Evolutionary conservation across 2,113 vertebrate genomes (phyloP).

Genomic region (Alethe diademata): DNA sequence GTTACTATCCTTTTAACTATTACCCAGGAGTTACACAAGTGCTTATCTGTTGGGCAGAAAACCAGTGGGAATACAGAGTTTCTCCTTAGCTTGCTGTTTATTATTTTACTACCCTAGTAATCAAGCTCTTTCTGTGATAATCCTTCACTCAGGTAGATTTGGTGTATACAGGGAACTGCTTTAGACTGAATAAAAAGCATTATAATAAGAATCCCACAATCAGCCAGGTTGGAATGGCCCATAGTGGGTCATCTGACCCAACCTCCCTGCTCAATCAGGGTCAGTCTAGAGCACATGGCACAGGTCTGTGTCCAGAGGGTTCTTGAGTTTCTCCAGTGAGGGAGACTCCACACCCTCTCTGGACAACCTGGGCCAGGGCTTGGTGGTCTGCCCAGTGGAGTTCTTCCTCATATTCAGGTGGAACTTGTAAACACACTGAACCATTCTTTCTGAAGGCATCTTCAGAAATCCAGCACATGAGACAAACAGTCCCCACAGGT

Average conservation of each 20-base stretch:
- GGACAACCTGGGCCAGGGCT: not conserved
- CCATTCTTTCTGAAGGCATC: not conserved
- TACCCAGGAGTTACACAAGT: not conserved
- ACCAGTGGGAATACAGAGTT: not conserved
- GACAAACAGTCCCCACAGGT: not conserved
- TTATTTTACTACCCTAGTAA: not conserved
- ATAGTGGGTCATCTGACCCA: not conserved
- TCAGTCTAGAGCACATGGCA: not conserved
- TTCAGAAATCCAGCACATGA: not conserved
- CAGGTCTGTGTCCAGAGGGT: fast-evolving
- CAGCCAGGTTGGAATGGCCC: not conserved
- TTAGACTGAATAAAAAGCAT: not conserved
- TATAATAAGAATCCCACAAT: not conserved
- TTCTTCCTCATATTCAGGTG: not conserved
- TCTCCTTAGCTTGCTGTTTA: not conserved
- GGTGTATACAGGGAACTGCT: not conserved
- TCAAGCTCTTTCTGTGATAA: not conserved
- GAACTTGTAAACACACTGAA: not conserved
- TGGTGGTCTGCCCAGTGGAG: not conserved
- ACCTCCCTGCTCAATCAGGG: too few species aligned
- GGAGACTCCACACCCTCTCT: not conserved
- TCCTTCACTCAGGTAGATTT: fast-evolving
- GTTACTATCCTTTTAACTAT: not conserved
- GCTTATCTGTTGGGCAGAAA: not conserved
- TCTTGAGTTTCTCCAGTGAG: not conserved